These are phyloP conservation scores for Thaumatotibia leucotreta DNA, from an alignment of 1,140 invertebrate species.

Conservation along the genomic window DNA sequence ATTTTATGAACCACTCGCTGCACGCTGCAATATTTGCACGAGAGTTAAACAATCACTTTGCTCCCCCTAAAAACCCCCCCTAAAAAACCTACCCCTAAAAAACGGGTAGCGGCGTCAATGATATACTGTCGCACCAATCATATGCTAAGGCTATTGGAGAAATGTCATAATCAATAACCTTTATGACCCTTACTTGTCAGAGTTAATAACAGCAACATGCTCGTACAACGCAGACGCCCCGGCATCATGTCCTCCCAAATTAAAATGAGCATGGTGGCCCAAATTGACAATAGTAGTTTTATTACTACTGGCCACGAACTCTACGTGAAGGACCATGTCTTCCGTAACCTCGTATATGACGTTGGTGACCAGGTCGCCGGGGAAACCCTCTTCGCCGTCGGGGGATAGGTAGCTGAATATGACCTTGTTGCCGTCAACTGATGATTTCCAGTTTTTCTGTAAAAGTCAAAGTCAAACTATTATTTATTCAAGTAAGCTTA, in stretches of 20 bases:
- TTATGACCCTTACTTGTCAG: slow-evolving; percentile 80
- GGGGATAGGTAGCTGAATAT: slow-evolving; percentile 83
- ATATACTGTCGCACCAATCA: too few species aligned
- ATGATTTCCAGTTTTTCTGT: slow-evolving; percentile 66
- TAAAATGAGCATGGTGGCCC: slow-evolving; percentile 96
- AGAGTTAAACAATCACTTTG: too few species aligned
- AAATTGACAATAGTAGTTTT: slow-evolving; percentile 92
- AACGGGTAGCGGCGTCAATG: too few species aligned
- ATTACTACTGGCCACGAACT: slow-evolving; percentile 84
- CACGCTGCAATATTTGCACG: too few species aligned
- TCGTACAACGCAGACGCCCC: slow-evolving; percentile 80
- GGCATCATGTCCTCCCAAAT: slow-evolving; percentile 88
- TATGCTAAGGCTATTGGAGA: too few species aligned
- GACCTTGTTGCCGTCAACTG: slow-evolving; percentile 75
- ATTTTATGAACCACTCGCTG: too few species aligned
- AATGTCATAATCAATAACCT: too few species aligned
- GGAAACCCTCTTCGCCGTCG: slow-evolving; percentile 93
- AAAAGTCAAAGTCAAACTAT: too few species aligned
- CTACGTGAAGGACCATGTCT: slow-evolving; percentile 84
- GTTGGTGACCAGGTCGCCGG: slow-evolving; percentile 83
- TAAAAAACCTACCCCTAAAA: too few species aligned
- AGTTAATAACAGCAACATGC: slow-evolving; percentile 85
- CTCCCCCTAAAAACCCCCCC: too few species aligned
- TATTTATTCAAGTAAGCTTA: too few species aligned
- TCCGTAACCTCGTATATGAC: slow-evolving; percentile 84